These are phyloP conservation scores for Gymnocephalus cernua DNA, from an alignment of 2,113 vertebrate species.

Conservation along the genomic window DNA sequence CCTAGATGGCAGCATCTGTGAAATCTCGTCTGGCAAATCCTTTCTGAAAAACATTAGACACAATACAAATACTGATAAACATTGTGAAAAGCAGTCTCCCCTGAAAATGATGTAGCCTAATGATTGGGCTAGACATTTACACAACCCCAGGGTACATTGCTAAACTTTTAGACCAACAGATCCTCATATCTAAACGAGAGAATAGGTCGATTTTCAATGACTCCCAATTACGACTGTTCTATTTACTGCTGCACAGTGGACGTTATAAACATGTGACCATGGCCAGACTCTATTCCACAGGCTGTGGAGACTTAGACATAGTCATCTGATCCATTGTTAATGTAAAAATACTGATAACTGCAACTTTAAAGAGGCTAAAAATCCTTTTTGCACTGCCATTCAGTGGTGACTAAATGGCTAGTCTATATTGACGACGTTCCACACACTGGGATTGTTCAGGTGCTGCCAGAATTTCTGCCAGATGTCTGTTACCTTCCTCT, in stretches of 20 bases:
- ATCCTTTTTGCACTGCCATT: background rate
- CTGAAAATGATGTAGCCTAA: background rate
- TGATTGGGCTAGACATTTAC: background rate
- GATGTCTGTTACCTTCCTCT: no score
- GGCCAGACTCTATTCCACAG: no score
- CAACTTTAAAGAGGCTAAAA: background rate
- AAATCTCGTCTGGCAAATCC: slow-evolving; percentile 82
- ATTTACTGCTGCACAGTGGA: no score
- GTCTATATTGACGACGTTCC: no score
- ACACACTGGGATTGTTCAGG: no score
- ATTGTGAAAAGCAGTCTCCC: background rate
- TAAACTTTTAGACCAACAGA: no score
- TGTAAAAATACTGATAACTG: background rate
- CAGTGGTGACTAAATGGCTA: background rate
- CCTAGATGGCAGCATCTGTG: slow-evolving; percentile 67
- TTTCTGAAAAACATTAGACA: slow-evolving; percentile 79
- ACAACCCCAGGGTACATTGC: no score
- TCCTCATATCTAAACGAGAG: no score
- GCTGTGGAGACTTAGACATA: background rate
- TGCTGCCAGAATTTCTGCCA: no score
- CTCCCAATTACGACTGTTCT: no score
- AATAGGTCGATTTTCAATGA: no score
- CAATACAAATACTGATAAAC: background rate
- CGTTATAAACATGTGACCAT: no score
- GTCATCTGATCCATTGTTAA: background rate